These are phyloP conservation scores for Adelges cooleyi DNA, from an alignment of 1,140 invertebrate genomes.

Conservation along the genomic window DNA sequence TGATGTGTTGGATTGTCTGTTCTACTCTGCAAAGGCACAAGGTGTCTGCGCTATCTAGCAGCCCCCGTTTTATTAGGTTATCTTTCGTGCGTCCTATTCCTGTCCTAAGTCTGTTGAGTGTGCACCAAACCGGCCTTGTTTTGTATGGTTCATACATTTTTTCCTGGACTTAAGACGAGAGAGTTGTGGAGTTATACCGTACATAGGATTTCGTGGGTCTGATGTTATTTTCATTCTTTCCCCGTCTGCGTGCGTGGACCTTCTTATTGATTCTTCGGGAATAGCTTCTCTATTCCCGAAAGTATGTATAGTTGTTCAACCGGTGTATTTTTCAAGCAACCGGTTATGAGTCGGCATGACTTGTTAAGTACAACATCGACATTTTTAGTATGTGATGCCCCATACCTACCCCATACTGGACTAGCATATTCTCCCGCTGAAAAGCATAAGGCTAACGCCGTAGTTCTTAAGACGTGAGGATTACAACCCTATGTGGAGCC, in stretches of 20 bases:
- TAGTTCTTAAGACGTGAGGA: conserved; percentile 2
- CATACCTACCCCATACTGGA: background rate
- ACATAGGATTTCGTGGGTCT: conserved; percentile 18
- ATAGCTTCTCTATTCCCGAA: conserved; percentile 10
- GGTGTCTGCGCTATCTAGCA: background rate
- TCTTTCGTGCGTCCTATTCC: background rate
- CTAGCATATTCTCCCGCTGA: background rate
- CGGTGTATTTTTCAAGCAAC: conserved; percentile 17
- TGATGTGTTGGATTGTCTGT: background rate
- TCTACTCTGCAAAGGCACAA: background rate
- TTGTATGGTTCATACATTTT: background rate
- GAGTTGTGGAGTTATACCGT: background rate
- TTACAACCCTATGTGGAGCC: background rate
- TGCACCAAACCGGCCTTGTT: background rate
- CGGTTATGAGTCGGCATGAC: conserved; percentile 6
- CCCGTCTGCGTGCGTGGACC: background rate
- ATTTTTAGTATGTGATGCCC: conserved; percentile 4
- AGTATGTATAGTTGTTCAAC: conserved; percentile 12
- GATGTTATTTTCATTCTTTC: background rate
- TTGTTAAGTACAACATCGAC: conserved; percentile 8
- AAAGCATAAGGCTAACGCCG: background rate
- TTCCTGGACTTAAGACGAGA: conserved; percentile 4
- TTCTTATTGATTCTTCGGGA: conserved; percentile 9
- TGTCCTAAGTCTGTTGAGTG: background rate
- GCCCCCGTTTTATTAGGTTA: background rate